Evolutionary conservation across 1,140 invertebrate species (phyloP), one percentile per base, ranked within the genome.

Genomic region (Trinorchestia longiramus): DNA sequence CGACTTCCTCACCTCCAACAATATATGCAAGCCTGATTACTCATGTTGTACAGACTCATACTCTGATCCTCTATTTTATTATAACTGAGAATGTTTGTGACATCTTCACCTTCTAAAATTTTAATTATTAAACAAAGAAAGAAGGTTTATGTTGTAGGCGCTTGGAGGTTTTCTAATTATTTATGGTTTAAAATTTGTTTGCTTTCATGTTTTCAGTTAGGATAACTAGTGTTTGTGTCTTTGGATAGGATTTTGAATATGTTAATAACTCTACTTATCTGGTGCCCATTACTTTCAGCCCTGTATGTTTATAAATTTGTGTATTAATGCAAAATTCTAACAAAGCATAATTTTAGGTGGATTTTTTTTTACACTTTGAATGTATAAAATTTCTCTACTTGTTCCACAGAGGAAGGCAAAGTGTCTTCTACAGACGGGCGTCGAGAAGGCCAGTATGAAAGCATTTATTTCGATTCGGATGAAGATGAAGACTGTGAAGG

Each of bases 381-480:
- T 77, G 62, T 36, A 36, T 36, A 77, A 77, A 23, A 36, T 53
- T 77, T 77, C 11, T 77, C 15, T 36, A 77, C 62, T 77, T 77
- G 11, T 77, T 53, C 28, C 47, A 6, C 62, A 77, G 62, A 77
- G 62, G 36, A 77, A 77, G 28, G 15, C 62, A 77, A 1, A 77
- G 62, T 28, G 28, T 36, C 62, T 42, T 42, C 88, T 28, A 4
- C 88, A 42, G 4, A 11, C 4, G 88, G 36, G 11, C 88, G 4
- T 4, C 88, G n/a, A 90, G 88, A 41, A 4, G 97, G 53, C 97
- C 97, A 95, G 44, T 97, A 98, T 96, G 97, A 97, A 97, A 97
- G 97, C 95, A 97, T 97, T 45, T 98, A 98, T 96, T 98, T 97
- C 97, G 97, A 98, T 96, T 97, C 97, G 11, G 97, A 97, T 95